These are phyloP conservation scores for Aeoliscus strigatus DNA, from an alignment of 2,797 vertebrate genomes.

Conservation along the genomic window DNA sequence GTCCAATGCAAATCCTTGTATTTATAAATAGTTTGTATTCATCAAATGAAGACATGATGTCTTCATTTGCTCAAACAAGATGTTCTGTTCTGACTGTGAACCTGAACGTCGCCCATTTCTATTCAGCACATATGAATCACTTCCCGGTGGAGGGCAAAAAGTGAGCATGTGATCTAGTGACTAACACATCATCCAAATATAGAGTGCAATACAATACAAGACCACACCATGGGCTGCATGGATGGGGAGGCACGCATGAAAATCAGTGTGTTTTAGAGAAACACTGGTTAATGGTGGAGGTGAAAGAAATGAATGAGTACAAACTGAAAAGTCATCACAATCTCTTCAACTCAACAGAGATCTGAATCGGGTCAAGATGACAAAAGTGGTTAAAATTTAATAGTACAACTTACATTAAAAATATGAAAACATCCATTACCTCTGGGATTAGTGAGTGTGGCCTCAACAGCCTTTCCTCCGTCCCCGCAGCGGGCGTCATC, in stretches of 20 bases:
- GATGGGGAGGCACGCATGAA: background rate
- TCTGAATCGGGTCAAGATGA: constrained; percentile 8
- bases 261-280: no score
- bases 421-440: constrained; percentile 69
- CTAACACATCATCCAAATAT: constrained; percentile 40
- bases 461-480: constrained; percentile 92
- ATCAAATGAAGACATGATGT: constrained; percentile 2
- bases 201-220: constrained; percentile 15
- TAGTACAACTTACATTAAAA: background rate
- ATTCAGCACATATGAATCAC: constrained; percentile 39
- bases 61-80: constrained; percentile 1
- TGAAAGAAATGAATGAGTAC: background rate
- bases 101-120: constrained; percentile 4
- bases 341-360: constrained; percentile 5
- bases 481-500: constrained; percentile 95
- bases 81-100: constrained; percentile 1
- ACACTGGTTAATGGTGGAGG: no score
- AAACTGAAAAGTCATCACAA: background rate
- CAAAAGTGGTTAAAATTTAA: constrained; percentile 2
- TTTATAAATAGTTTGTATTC: background rate
- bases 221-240: constrained; percentile 9
- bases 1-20: background rate
- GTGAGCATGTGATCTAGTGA: constrained; percentile 42
- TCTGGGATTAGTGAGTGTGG: constrained; percentile 94
- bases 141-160: constrained; percentile 27